phyloP scores from a whole-genome alignment of 2,113 vertebrate species.

The cattle (Bos taurus) region DNA sequence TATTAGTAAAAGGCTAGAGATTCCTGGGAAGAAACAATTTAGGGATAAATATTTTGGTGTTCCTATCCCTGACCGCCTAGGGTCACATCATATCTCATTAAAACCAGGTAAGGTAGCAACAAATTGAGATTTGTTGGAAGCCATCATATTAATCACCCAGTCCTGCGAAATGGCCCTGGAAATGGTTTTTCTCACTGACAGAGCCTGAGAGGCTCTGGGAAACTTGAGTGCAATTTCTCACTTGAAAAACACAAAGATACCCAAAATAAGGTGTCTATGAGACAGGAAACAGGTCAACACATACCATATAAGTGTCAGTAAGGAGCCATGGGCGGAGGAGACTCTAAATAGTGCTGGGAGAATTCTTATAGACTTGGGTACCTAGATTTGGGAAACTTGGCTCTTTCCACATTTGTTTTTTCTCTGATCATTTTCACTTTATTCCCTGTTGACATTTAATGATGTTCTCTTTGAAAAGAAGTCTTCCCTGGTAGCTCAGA shows the following conservation, averaged over 20 bases:
- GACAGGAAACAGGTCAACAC: background rate
- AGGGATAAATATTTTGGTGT: background rate
- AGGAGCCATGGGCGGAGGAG: fast-evolving
- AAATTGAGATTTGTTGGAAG: background rate
- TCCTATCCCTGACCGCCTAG: background rate
- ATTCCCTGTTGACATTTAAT: background rate
- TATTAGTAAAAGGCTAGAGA: background rate
- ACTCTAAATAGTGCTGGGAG: background rate
- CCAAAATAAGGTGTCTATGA: background rate
- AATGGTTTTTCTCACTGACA: background rate
- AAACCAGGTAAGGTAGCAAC: background rate
- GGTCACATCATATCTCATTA: background rate
- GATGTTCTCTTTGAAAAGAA: background rate
- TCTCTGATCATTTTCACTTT: background rate
- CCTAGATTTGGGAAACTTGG: background rate
- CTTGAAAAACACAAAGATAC: background rate
- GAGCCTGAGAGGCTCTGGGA: background rate
- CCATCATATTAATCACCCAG: background rate
- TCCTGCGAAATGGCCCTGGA: background rate
- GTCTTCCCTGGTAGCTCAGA: background rate
- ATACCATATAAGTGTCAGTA: background rate
- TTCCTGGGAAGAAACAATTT: background rate
- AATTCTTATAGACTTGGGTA: background rate
- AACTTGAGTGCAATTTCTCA: background rate
- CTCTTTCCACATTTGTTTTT: background rate